Conservation (phyloP, 2,797 vertebrate species). For the Chromobotia macracanthus region DNA sequence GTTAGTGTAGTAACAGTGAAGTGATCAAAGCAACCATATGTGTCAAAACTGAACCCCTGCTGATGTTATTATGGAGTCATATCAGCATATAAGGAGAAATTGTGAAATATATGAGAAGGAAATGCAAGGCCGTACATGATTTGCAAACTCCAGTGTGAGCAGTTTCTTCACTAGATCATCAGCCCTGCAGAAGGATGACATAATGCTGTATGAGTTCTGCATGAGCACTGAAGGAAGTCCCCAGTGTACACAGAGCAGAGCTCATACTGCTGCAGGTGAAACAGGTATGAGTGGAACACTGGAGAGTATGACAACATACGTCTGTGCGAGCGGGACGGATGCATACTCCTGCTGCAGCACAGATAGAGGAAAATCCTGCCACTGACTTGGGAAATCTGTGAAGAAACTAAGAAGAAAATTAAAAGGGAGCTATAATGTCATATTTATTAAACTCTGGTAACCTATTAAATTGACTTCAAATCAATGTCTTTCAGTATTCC, state of each 20-base stretch:
- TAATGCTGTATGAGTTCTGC: not conserved
- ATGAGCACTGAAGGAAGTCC: not conserved
- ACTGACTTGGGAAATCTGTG: slow-evolving; percentile 78
- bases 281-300: not conserved
- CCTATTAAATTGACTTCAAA: not conserved
- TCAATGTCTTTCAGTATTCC: no score
- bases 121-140: slow-evolving; percentile 78
- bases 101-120: not conserved
- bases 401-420: slow-evolving; percentile 12
- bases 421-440: not conserved
- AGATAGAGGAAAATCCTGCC: slow-evolving; percentile 82
- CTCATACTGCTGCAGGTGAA: not conserved
- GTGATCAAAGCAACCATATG: not conserved
- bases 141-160: slow-evolving; percentile 89
- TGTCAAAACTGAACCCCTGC: not conserved
- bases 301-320: slow-evolving; percentile 72
- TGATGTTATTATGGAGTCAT: no score
- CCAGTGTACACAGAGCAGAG: not conserved
- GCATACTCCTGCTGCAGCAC: slow-evolving; percentile 84
- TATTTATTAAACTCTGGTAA: not conserved
- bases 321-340: slow-evolving; percentile 79
- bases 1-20: not conserved
- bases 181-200: slow-evolving; percentile 74
- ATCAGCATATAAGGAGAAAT: no score
- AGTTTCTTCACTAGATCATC: slow-evolving; percentile 88